Base-by-base conservation (phyloP, 1,140 invertebrate genomes). In the Eumeta japonica region DNA sequence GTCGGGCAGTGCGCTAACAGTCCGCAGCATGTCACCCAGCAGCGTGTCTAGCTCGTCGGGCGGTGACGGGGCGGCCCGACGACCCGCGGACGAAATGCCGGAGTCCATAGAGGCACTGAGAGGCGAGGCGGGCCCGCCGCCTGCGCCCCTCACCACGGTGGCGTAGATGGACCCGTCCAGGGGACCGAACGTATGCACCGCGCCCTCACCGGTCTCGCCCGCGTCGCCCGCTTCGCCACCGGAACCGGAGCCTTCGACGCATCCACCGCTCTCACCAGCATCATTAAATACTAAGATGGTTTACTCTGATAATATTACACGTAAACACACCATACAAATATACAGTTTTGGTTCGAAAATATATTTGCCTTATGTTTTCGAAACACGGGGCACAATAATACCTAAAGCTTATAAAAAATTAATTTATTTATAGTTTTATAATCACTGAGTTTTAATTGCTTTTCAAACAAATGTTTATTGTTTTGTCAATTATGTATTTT, bases 111-210 rank as follows among this genome's bases (percentile, higher is more conserved):
- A 90, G 54, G 87, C 85, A 47, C 85, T 87, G 70, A 89, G 79
- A 45, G 85, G 83, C 40, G 85, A 84, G 41, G 81, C 78, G 27
- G 82, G 79, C 33, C 77, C 74, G 48, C 75, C 73, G 46, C 60
- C 75, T 42, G 68, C 65, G 41, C 59, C 77, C 41, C 74, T 64
- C 33, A 83, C 80, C 42, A 91, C 86, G 7, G 85, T 87, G 30
- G 90, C 90, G 80, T 94, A 92, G 46, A 92, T 83, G 59, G 89
- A 91, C 43, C 90, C 90, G 83, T 94, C 90, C 47, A 91, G 77
- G 15, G 90, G 89, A 20, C 89, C 88, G 57, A 86, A 85, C 10
- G 86, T 88, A 65, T 91, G 85, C 28, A 58, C 62, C 10, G 58
- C 66, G 68, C 75, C 63, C 57, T 66, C 75, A 18, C 79, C 75